phyloP scores from a whole-genome alignment of 2,113 vertebrate genomes.

The Otis tarda region DNA sequence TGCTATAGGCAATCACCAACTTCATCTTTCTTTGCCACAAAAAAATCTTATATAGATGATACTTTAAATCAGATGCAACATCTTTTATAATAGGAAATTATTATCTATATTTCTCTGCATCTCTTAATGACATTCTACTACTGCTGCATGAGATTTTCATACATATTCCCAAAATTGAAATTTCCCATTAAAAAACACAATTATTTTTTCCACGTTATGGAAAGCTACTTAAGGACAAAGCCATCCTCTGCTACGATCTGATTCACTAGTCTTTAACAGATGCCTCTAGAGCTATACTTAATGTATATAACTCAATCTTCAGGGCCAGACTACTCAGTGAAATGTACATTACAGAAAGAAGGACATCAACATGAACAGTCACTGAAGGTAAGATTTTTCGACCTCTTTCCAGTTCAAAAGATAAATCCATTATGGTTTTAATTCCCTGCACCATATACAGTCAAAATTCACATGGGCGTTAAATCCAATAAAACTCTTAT shows the following conservation, averaged over 20 bases:
- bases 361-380: not conserved
- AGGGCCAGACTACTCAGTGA: not conserved
- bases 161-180: not conserved
- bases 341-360: not conserved
- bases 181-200: not conserved
- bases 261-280: not conserved
- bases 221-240: not conserved
- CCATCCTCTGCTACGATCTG: not conserved
- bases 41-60: not conserved
- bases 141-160: not conserved
- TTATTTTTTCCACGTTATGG: not conserved
- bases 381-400: not conserved
- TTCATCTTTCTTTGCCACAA: not conserved
- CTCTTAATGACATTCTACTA: not conserved
- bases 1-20: not conserved
- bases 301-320: not conserved
- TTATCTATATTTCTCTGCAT: not conserved
- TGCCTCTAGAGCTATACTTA: constrained; percentile 3
- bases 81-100: not conserved
- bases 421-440: constrained; percentile 44
- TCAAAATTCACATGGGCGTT: constrained; percentile 6
- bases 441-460: not conserved
- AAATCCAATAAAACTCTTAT: constrained; percentile 6
- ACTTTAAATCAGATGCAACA: not conserved
- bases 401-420: constrained; percentile 22